Conservation (phyloP, 1,140 invertebrate genomes). For the Drepana arcuata region DNA sequence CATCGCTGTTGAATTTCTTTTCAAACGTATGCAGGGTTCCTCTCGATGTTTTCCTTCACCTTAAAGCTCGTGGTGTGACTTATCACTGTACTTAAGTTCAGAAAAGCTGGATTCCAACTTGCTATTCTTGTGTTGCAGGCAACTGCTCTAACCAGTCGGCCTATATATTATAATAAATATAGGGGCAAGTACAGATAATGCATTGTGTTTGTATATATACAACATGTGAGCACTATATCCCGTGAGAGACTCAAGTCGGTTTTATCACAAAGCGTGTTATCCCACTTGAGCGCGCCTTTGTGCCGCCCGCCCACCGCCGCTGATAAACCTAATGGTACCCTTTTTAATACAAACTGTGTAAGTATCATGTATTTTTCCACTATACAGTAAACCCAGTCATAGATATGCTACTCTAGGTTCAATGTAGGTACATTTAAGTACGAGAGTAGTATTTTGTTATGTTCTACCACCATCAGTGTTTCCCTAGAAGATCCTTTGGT, state of each 20-base stretch:
- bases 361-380: neutral
- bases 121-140: neutral
- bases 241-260: no score
- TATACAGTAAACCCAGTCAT: no score
- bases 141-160: neutral
- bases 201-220: neutral
- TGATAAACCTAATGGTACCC: conserved; percentile 38
- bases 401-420: no score
- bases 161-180: neutral
- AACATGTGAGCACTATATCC: neutral
- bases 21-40: no score
- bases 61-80: no score
- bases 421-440: neutral
- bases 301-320: conserved; percentile 22
- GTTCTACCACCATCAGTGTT: neutral
- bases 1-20: no score
- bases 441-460: neutral
- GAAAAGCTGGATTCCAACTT: no score
- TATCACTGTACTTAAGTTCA: no score
- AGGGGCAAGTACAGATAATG: neutral
- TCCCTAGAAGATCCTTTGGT: neutral
- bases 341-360: conserved; percentile 5
- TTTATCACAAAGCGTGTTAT: conserved; percentile 24
- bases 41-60: no score
- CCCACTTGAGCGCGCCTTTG: conserved; percentile 24